A percentile compares a stretch with the other conserved stretches of the same genome.
phyloP scores from a whole-genome alignment of 2,113 vertebrate species.

The Benitochromis conjunctus region DNA sequence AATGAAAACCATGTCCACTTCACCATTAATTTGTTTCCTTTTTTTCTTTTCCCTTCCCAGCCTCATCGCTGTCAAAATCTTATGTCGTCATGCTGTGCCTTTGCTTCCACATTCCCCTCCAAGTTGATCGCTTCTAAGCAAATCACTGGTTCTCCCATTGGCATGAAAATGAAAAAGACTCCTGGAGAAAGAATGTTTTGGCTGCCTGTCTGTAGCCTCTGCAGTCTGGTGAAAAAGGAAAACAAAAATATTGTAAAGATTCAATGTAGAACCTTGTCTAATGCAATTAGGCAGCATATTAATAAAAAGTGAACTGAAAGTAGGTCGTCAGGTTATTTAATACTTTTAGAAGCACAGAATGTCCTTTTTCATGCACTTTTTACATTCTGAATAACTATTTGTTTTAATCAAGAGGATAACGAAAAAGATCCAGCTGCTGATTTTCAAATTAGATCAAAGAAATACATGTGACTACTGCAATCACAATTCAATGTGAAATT shows the following conservation, averaged over 20 bases:
- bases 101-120: background rate
- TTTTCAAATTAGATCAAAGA: background rate
- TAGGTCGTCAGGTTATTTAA: background rate
- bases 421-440: background rate
- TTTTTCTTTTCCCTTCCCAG: background rate
- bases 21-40: background rate
- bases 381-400: background rate
- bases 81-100: background rate
- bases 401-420: background rate
- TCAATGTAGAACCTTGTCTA: background rate
- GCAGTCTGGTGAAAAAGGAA: background rate
- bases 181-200: background rate
- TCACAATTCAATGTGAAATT: background rate
- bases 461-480: background rate
- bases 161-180: constrained; percentile 2
- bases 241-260: background rate
- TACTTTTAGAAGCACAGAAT: background rate
- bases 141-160: background rate
- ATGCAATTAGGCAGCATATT: background rate
- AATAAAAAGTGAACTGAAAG: background rate
- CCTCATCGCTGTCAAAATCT: background rate
- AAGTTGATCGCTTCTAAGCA: background rate
- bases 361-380: background rate
- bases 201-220: background rate
- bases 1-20: background rate